These are phyloP conservation scores for Chloropsis cyanopogon DNA, from an alignment of 2,113 vertebrate species.

Conservation along the genomic window DNA sequence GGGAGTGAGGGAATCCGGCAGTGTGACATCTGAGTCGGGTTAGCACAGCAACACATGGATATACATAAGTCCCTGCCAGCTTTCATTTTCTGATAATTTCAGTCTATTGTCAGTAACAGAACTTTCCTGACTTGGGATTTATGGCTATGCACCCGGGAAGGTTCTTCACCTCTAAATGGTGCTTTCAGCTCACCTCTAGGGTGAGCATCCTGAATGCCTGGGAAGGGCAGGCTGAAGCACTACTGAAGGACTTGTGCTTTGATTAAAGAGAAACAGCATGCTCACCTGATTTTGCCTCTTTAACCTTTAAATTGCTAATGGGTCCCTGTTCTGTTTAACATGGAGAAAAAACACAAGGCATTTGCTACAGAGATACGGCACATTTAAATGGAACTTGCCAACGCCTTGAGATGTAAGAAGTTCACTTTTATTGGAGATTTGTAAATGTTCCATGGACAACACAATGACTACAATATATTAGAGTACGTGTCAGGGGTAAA, in stretches of 20 bases:
- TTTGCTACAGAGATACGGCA: neutral
- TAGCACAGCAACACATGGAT: neutral
- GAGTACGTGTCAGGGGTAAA: neutral
- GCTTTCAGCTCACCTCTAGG: neutral
- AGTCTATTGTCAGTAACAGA: neutral
- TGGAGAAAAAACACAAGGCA: neutral
- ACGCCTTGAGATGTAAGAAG: neutral
- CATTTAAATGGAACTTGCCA: neutral
- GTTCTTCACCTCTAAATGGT: neutral
- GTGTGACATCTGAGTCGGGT: neutral
- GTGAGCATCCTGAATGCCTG: neutral
- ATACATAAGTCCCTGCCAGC: neutral
- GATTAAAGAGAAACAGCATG: neutral
- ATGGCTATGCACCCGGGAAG: neutral
- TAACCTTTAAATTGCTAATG: neutral
- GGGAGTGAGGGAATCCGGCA: neutral
- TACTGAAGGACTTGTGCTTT: neutral
- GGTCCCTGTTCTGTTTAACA: neutral
- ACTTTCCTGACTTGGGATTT: neutral
- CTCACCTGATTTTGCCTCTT: neutral
- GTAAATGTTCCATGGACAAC: neutral
- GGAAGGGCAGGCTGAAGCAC: neutral
- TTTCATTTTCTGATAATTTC: conserved; percentile 1
- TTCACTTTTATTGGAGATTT: neutral
- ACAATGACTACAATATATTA: neutral